Percentiles rank a stretch among this genome's conserved stretches.
These are phyloP conservation scores for Conus ventricosus DNA, from an alignment of 1,140 invertebrate genomes.

Conservation along the genomic window DNA sequence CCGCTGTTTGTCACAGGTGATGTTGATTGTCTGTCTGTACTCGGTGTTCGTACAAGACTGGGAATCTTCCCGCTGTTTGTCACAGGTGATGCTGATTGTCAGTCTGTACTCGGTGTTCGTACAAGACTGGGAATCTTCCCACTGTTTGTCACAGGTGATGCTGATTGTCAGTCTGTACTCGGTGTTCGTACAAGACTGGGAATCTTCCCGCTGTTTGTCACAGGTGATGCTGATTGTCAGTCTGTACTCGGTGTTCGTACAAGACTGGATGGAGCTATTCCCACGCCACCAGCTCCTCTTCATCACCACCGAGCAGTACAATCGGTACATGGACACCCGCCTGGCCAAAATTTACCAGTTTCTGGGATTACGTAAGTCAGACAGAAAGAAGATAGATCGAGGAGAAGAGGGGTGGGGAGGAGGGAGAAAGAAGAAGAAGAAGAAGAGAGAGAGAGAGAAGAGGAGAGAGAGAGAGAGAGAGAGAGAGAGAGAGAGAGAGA, in stretches of 20 bases:
- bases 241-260: slow-evolving; percentile 57
- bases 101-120: slow-evolving; percentile 60
- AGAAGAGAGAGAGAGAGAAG: too few species aligned
- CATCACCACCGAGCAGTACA: slow-evolving; percentile 87
- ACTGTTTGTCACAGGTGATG: too few species aligned
- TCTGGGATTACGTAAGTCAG: slow-evolving; percentile 15
- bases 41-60: slow-evolving; percentile 57
- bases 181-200: too few species aligned
- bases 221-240: slow-evolving; percentile 55
- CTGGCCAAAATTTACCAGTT: slow-evolving; percentile 82
- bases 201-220: not conserved
- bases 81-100: slow-evolving; percentile 51
- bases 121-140: slow-evolving; percentile 35
- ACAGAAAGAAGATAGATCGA: too few species aligned
- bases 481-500: not conserved
- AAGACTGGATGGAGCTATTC: slow-evolving; percentile 62
- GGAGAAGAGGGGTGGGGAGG: too few species aligned
- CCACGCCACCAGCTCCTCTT: slow-evolving; percentile 68
- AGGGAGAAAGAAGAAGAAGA: too few species aligned
- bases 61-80: slow-evolving; percentile 13
- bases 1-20: too few species aligned
- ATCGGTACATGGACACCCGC: slow-evolving; percentile 89
- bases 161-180: too few species aligned
- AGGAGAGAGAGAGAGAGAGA: too few species aligned
- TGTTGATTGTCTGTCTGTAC: too few species aligned